phyloP scores from a whole-genome alignment of 2,888 invertebrate species.

The Chalcis sispes region DNA sequence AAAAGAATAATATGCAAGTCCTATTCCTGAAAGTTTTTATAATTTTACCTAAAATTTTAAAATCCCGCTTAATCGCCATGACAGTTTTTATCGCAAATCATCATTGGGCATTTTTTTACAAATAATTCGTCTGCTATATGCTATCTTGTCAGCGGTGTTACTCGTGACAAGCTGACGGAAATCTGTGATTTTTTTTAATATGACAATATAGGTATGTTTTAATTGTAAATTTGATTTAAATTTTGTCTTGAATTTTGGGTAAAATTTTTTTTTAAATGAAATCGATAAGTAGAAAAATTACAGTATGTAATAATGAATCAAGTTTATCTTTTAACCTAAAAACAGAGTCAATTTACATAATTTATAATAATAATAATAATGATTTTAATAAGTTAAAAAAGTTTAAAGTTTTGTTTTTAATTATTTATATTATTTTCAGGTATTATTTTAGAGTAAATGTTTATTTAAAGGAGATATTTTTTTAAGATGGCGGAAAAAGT shows the following conservation, averaged over 20 bases:
- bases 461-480: neutral
- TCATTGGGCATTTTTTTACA: no score
- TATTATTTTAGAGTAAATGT: neutral
- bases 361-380: neutral
- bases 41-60: no score
- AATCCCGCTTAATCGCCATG: no score
- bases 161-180: no score
- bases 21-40: no score
- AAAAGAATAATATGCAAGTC: no score
- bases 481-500: constrained; percentile 77
- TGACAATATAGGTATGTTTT: no score
- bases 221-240: no score
- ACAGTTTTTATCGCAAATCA: no score
- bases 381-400: neutral
- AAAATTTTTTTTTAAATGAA: neutral
- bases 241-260: neutral
- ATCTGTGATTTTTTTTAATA: no score
- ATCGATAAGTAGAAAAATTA: neutral
- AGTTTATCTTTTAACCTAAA: neutral
- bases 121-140: no score
- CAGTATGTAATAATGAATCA: neutral
- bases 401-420: neutral
- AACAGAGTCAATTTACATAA: neutral
- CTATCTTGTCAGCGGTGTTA: no score
- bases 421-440: neutral